Base-by-base conservation (phyloP, 2,888 invertebrate genomes). In the Ephialtes manifestator region DNA sequence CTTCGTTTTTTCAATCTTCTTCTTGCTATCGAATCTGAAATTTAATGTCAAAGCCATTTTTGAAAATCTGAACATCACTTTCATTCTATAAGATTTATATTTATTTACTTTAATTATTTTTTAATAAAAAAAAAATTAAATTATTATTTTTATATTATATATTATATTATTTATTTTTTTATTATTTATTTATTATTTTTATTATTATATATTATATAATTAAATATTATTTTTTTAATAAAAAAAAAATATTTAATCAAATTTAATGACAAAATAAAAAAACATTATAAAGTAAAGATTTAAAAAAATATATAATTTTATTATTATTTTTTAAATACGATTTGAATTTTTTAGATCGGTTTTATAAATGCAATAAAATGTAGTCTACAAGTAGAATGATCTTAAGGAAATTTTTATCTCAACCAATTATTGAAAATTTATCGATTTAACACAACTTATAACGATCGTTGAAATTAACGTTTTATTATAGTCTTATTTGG, bases 11-110 rank as follows among this genome's bases (percentile, higher is more conserved):
- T 51, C 2, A 24, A 11, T 55, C 24, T 55, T 58, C 28, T 28
- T 8, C 20, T 58, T 18, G 24, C 31, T 28, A 35, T 71, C 11
- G 15, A 51, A 71, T 35, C 78, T 78, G 78, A 68, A 78, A 60
- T 13, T 28, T 70, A 60, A 70, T 39, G 20, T 58, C 11, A 60
- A 78, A 18, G n/a, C n/a, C n/a, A n/a, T 68, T 43, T 55, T 43
- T 55, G 28, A n/a, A n/a, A 31, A n/a, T 35, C 4, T 35, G 24
- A 24, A 1, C 24, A 24, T 24, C 24, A 24, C 11, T 60, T 60
- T 31, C 5, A 7, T 31, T 15, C 13, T 11, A 60, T 28, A 1
- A 2, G n/a, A 53, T 11, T 46, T 46, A 13, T 46, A 51, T 53
- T 10, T 53, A 8, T 20, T 20, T n/a, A n/a, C 1, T 53, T 53